Conservation (phyloP, 1,140 invertebrate species). For the Steinernema khuongi region DNA sequence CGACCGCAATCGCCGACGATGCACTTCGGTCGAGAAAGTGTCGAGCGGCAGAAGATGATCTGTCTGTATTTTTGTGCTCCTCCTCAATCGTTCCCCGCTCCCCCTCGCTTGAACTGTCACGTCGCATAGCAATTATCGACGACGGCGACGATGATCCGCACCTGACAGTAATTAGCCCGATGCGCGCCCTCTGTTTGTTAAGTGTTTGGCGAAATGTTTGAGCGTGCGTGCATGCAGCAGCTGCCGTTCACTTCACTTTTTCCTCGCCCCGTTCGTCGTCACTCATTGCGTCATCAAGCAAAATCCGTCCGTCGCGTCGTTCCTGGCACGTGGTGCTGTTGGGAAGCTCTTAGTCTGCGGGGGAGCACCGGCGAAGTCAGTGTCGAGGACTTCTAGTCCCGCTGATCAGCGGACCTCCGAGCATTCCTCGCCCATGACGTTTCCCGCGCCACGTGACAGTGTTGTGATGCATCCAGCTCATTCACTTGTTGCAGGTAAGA, state of each 20-base stretch:
- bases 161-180: neutral
- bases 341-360: neutral
- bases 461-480: neutral
- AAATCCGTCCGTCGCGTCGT: neutral
- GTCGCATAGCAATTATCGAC: too few relatives aligned
- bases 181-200: neutral
- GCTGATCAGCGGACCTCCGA: neutral
- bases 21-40: too few relatives aligned
- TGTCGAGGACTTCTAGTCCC: neutral
- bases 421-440: neutral
- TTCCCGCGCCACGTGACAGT: too few relatives aligned
- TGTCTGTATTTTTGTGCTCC: too few relatives aligned
- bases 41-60: too few relatives aligned
- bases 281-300: constrained; percentile 5
- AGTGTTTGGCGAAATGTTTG: neutral
- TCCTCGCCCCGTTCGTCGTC: neutral
- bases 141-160: too few relatives aligned
- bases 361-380: neutral
- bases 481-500: neutral
- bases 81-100: too few relatives aligned
- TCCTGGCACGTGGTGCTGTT: neutral
- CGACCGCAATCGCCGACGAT: too few relatives aligned
- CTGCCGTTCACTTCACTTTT: neutral
- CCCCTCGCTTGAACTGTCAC: too few relatives aligned
- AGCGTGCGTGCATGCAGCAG: neutral